Evolutionary conservation across 2,113 vertebrate species (phyloP), one percentile per base, ranked within the genome.

Genomic region (Aphyosemion australe): DNA sequence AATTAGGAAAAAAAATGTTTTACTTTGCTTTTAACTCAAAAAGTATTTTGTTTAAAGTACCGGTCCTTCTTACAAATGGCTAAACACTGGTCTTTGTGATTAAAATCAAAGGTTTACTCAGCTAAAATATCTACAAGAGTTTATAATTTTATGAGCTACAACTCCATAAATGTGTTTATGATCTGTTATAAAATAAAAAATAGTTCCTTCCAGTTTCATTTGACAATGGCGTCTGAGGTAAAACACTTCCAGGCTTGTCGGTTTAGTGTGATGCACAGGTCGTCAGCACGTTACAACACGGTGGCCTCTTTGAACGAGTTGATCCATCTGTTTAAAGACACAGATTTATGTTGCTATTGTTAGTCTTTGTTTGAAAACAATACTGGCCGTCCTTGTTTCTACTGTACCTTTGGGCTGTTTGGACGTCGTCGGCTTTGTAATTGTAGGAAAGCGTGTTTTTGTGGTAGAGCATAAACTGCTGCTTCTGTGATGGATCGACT

Each of bases 231-330:
- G 34, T 37, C 51, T 76, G 79, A 86, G 73, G 77, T 82, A 75
- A 85, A 77, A 82, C 8, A 53, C 31, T 56, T 60, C 52, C 18
- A 61, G 20, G 41, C 18, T 11, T 1, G 13, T 9, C 1, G 1
- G 59, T 58, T 16, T 12, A 41, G 9, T 39, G 19, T 31, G 18
- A n/a, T 57, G n/a, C 54, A 65, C 11, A 55, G n/a, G 18, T 5
- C 49, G 10, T 15, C n/a, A 2, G 45, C 5, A 58, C 3, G 51
- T 92, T 95, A 96, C 65, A 98, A 90, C 59, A 98, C 80, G 31
- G 94, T 95, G 79, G 95, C 95, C 87, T 96, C 95, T 78, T 95
- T 95, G 91, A 99, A 98, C 34, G 95, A 94, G 78, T 95, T 91
- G 77, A 97, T 95, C 97, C 97, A 99, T 85, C 97, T 99, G 72